Conservation (phyloP, 2,113 vertebrate species). For the Sprattus sprattus region DNA sequence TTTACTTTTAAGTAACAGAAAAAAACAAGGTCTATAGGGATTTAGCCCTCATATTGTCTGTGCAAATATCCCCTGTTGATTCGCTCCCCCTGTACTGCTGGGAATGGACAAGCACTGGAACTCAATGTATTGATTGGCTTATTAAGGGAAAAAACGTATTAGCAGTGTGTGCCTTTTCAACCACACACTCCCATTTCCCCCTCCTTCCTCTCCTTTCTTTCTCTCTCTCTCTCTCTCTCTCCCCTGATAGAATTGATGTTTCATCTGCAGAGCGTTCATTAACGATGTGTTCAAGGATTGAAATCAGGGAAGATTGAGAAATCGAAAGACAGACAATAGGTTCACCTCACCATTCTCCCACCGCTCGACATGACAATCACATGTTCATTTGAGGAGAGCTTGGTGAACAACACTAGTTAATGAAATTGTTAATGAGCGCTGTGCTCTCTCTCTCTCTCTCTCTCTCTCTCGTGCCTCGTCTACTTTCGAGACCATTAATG, state of each 20-base stretch:
- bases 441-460: background rate
- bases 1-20: constrained; percentile 64
- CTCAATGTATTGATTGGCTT: constrained; percentile 72
- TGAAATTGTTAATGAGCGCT: constrained; percentile 30
- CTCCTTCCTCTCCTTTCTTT: constrained; percentile 16
- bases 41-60: constrained; percentile 57
- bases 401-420: constrained; percentile 33
- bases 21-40: constrained; percentile 47
- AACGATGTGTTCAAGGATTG: constrained; percentile 38
- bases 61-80: constrained; percentile 66
- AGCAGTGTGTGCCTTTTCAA: constrained; percentile 54
- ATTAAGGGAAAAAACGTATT: constrained; percentile 70
- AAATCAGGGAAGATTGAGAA: constrained; percentile 33
- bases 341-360: background rate
- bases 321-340: constrained; percentile 16
- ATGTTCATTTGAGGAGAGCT: background rate
- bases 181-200: constrained; percentile 42
- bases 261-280: constrained; percentile 30
- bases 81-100: constrained; percentile 56
- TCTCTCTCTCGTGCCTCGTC: constrained; percentile 31
- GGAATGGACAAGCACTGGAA: constrained; percentile 49
- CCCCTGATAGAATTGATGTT: constrained; percentile 42
- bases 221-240: background rate
- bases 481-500: constrained; percentile 49
- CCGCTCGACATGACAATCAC: background rate